Percentiles rank a stretch among this genome's conserved stretches.
Evolutionary conservation across 2,113 vertebrate genomes (phyloP).

Genomic region (Xenopus tropicalis): DNA sequence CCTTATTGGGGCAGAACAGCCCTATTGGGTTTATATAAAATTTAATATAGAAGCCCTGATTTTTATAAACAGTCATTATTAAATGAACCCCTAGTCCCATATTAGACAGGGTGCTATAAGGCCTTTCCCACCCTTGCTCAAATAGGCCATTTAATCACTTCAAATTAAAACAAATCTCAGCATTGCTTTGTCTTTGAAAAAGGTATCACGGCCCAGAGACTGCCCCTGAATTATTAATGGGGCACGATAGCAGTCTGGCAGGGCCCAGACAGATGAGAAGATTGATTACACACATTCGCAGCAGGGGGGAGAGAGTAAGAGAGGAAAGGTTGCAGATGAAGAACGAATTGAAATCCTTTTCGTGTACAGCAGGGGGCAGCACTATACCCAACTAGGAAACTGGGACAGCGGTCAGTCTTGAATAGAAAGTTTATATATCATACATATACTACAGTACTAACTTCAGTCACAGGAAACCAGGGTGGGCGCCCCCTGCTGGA

Average conservation of each 20-base stretch:
- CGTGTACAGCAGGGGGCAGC: not conserved
- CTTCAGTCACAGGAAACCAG: no score
- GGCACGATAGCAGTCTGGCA: not conserved
- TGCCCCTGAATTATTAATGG: conserved; percentile 2
- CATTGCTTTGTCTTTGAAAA: not conserved
- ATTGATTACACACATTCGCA: conserved; percentile 4
- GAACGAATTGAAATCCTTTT: not conserved
- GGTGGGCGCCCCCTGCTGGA: no score
- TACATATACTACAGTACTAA: no score
- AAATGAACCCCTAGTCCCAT: not conserved
- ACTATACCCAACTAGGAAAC: no score
- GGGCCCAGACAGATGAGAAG: not conserved
- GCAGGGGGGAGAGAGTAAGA: not conserved
- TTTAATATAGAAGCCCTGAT: no score
- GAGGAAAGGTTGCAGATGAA: not conserved
- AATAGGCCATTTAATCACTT: not conserved
- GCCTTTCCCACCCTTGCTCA: not conserved
- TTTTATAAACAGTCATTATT: not conserved
- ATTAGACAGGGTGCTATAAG: not conserved
- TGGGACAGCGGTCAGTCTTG: no score
- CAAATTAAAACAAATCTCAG: not conserved
- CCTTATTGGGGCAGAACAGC: no score
- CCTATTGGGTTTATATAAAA: no score
- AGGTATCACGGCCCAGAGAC: not conserved
- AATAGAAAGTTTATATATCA: no score